Evolutionary conservation across 2,797 vertebrate species (phyloP), one percentile per base, ranked within the genome.

Genomic region (Antennarius maculatus): DNA sequence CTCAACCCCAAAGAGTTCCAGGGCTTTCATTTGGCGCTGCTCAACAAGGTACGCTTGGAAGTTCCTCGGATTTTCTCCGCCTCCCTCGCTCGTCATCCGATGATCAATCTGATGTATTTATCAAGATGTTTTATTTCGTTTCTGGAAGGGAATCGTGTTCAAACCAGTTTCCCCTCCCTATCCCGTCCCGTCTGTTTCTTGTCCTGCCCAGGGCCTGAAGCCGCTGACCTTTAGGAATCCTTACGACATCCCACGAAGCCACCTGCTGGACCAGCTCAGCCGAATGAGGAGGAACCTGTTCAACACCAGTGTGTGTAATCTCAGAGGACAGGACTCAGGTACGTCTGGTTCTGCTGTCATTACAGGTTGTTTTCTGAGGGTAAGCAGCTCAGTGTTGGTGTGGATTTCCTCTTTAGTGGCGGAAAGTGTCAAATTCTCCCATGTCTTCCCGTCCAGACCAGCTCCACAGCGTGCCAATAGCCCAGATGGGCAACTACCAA

Each of bases 401-500:
- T 51, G 10, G 5, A 51, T 13, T 39, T 8, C 5, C 11, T 17
- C 23, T 54, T 51, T 47, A 16, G 29, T 9, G 46, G 18, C 4
- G 2, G 7, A 54, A 41, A 28, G 0, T 39, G 5, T 31, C 9
- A 29, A 12, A 10, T 41, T 15, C 56, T 17, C 34, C 7, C 29
- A 5, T 7, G 9, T 76, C 50, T 15, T 49, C 4, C 5, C 39
- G 52, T 86, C 7, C 89, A 99, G 97, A 99, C 88, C 96, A 95
- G 77, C 92, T 99, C 86, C 98, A 99, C 84, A 99, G 97, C 28
- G 95, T 99, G 76, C 97, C 97, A 42, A 96, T 99, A 57, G 95
- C 95, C 84, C 97, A 99, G 82, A 99, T 99, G 98, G 97, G 98
- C 55, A 99, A 99, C 89, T 99, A 99, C 85, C 97, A 99, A 88